A percentile compares a stretch with the other conserved stretches of the same genome.
Conservation (phyloP, 2,797 vertebrate genomes). For the Enteromius argenteus region DNA sequence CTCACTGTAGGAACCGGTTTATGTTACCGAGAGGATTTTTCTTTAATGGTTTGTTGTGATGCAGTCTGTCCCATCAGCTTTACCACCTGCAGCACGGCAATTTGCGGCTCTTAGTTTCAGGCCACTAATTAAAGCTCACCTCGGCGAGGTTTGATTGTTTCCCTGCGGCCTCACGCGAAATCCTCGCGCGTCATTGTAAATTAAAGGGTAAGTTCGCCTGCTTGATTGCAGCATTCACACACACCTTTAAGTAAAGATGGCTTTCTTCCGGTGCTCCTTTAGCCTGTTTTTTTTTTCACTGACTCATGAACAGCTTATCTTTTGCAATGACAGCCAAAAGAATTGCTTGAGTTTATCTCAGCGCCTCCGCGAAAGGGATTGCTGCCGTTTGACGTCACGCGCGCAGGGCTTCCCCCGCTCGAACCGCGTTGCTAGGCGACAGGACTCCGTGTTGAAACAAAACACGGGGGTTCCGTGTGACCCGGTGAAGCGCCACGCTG, state of each 20-base stretch:
- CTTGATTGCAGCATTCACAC: neutral
- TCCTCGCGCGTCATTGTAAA: neutral
- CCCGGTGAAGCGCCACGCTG: constrained; percentile 67
- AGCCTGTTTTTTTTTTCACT: constrained; percentile 54
- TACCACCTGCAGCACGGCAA: neutral
- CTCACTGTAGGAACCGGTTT: neutral
- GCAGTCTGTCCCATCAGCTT: neutral
- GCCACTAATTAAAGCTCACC: constrained; percentile 24
- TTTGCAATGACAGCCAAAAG: constrained; percentile 63
- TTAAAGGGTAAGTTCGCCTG: neutral
- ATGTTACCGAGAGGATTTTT: neutral
- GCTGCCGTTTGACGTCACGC: constrained; percentile 73
- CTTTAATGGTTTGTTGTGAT: neutral
- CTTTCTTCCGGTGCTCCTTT: constrained; percentile 62
- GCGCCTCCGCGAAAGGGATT: constrained; percentile 50
- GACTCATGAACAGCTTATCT: constrained; percentile 68
- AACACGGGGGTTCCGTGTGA: constrained; percentile 73
- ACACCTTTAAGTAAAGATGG: constrained; percentile 13
- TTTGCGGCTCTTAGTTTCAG: constrained; percentile 9
- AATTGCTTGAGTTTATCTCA: constrained; percentile 48
- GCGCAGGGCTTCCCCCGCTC: constrained; percentile 72
- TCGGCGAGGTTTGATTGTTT: neutral
- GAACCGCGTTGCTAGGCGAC: constrained; percentile 71
- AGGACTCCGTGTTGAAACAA: constrained; percentile 69
- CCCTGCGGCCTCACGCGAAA: neutral